Conservation (phyloP, 2,797 vertebrate species). For the Pantherophis alleghaniensis region DNA sequence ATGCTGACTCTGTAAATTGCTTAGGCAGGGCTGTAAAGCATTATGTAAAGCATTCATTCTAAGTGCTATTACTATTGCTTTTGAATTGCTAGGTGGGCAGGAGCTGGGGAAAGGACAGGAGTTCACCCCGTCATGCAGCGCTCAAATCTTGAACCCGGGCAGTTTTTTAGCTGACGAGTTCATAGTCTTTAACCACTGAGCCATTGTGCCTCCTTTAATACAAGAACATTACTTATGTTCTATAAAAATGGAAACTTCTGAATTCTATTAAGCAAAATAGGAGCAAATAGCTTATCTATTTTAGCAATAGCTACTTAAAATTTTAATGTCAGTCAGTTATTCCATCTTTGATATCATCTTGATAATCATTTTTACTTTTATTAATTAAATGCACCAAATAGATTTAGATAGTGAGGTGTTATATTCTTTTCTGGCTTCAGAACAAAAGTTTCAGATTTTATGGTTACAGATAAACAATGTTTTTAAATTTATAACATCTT, state of each 20-base stretch:
- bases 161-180: background rate
- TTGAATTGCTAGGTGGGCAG: background rate
- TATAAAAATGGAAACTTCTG: conserved; percentile 29
- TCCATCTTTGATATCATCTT: background rate
- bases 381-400: background rate
- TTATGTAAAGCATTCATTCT: background rate
- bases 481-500: background rate
- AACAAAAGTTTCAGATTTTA: background rate
- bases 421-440: conserved; percentile 10
- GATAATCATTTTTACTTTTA: background rate
- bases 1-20: background rate
- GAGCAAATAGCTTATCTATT: conserved; percentile 25
- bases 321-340: background rate
- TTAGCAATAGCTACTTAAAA: conserved; percentile 30
- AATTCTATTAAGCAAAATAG: conserved; percentile 20
- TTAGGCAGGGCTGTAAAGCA: background rate
- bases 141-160: background rate
- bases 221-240: background rate
- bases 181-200: background rate
- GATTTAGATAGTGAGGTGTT: background rate
- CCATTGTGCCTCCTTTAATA: background rate
- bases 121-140: accelerated
- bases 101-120: background rate
- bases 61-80: background rate
- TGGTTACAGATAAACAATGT: background rate